Percentiles rank a stretch among this genome's conserved stretches.
phyloP scores from a whole-genome alignment of 2,113 vertebrate species.

The Rhea americana region DNA sequence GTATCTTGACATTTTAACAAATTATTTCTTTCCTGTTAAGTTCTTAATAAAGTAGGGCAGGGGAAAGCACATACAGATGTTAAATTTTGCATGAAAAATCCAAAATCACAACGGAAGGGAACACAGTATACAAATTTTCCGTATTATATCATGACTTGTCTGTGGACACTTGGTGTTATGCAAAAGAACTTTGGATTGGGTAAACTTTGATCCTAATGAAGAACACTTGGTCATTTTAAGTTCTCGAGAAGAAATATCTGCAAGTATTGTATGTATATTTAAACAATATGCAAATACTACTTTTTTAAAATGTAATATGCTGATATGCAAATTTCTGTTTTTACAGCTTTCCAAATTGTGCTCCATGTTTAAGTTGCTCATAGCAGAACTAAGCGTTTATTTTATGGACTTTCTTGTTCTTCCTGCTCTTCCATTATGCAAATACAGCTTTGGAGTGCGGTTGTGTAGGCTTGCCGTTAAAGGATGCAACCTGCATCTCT shows the following conservation, averaged over 20 bases:
- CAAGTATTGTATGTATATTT: neutral
- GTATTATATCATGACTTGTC: constrained; percentile 21
- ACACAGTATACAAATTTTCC: neutral
- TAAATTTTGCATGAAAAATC: neutral
- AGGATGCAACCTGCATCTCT: neutral
- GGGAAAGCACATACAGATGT: neutral
- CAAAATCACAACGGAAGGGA: neutral
- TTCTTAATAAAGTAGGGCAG: neutral
- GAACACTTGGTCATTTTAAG: constrained; percentile 39
- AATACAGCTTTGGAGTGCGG: neutral
- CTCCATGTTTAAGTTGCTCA: neutral
- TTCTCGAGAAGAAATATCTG: constrained; percentile 4
- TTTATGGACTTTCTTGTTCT: neutral
- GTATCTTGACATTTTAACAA: neutral
- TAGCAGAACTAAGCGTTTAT: neutral
- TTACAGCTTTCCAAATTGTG: neutral
- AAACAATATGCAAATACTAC: neutral
- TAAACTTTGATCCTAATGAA: constrained; percentile 55
- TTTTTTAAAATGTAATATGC: neutral
- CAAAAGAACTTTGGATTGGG: constrained; percentile 14
- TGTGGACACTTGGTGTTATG: neutral
- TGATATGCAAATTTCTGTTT: neutral
- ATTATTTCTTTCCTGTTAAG: constrained; percentile 1
- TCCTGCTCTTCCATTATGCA: neutral
- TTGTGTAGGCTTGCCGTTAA: neutral